Evolutionary conservation across 1,140 invertebrate genomes (phyloP).

Genomic region (Dreissena rostriformis): DNA sequence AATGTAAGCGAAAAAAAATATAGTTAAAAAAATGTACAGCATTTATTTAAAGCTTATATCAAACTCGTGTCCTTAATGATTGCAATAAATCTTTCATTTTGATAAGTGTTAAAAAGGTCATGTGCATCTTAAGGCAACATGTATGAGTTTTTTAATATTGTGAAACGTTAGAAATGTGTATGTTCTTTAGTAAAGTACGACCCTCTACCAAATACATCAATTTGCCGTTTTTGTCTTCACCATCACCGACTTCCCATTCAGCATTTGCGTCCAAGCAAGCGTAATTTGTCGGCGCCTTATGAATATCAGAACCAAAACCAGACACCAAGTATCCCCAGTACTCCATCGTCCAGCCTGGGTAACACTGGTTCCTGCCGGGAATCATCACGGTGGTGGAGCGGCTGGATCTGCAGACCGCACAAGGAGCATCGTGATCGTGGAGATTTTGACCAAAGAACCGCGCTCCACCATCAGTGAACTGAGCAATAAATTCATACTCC

Average conservation of each 20-base stretch:
- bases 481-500: background rate
- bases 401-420: background rate
- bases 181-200: too few relatives aligned
- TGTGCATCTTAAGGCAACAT: too few relatives aligned
- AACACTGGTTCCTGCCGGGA: slow-evolving; percentile 24
- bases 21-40: too few relatives aligned
- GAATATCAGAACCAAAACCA: background rate
- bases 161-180: too few relatives aligned
- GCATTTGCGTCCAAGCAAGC: slow-evolving; percentile 36
- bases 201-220: slow-evolving; percentile 38
- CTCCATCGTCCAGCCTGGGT: slow-evolving; percentile 34
- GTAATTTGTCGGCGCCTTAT: background rate
- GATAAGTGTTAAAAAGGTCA: too few relatives aligned
- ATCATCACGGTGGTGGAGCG: slow-evolving; percentile 13
- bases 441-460: background rate
- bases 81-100: too few relatives aligned
- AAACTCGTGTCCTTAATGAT: too few relatives aligned
- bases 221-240: background rate
- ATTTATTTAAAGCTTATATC: too few relatives aligned
- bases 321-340: slow-evolving; percentile 32
- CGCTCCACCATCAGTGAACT: background rate
- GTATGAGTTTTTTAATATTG: too few relatives aligned
- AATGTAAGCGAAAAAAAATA: too few relatives aligned
- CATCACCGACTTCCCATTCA: background rate
- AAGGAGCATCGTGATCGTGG: slow-evolving; percentile 12